These are phyloP conservation scores for Beris chalybata DNA, from an alignment of 2,888 invertebrate species.

Conservation along the genomic window DNA sequence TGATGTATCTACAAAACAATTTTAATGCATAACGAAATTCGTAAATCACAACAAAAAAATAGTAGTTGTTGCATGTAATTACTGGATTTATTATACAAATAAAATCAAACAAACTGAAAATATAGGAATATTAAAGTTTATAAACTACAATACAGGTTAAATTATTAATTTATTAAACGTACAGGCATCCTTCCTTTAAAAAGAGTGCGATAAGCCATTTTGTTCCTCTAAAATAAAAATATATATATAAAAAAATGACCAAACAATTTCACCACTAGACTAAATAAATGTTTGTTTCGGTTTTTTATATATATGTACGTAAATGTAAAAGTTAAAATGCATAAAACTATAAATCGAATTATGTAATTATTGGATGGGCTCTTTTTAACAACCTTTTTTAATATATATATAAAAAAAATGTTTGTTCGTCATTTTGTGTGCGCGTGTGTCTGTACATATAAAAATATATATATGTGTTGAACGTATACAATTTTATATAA, in stretches of 20 bases:
- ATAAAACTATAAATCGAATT: slow-evolving; percentile 7
- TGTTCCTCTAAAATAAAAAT: too few relatives aligned
- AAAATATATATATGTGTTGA: slow-evolving; percentile 26
- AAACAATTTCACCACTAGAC: slow-evolving; percentile 14
- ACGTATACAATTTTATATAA: slow-evolving; percentile 28
- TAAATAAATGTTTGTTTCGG: slow-evolving; percentile 3
- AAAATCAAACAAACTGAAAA: too few relatives aligned
- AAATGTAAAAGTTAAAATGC: background rate
- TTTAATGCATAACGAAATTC: background rate
- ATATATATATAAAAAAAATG: background rate
- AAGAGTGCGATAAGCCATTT: too few relatives aligned
- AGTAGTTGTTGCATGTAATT: too few relatives aligned
- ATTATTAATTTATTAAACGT: too few relatives aligned
- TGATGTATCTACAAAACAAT: slow-evolving; percentile 11
- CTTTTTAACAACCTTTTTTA: slow-evolving; percentile 4
- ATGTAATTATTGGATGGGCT: slow-evolving; percentile 14
- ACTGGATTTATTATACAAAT: too few relatives aligned
- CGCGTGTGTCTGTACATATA: background rate
- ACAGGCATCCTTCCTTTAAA: too few relatives aligned
- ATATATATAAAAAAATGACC: slow-evolving; percentile 18
- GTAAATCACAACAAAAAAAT: too few relatives aligned
- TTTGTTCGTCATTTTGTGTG: slow-evolving; percentile 25
- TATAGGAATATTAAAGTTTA: too few relatives aligned
- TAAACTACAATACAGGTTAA: too few relatives aligned
- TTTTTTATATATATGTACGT: background rate